Base-by-base conservation (phyloP, 2,797 vertebrate genomes). In the Perodicticus potto region DNA sequence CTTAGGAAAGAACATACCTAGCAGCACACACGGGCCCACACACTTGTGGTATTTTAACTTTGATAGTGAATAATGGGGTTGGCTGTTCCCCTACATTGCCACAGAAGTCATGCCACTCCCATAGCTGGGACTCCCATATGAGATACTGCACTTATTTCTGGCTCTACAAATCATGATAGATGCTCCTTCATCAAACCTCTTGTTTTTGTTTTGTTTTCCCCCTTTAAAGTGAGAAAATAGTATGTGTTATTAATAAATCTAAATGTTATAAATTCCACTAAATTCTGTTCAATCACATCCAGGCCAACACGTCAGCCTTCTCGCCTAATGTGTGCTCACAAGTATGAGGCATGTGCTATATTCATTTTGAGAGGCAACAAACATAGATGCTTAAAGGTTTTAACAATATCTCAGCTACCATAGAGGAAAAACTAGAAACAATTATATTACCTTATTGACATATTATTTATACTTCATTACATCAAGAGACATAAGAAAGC, bases 51-150 rank as follows among this genome's bases (percentile, higher is more conserved):
- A 40, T 45, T 76, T 78, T n/a, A 80, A 8, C 37, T 22, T 63
- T 40, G 43, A n/a, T 29, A 53, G 9, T 69, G 45, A 43, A 40
- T 10, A 49, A 22, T 17, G 37, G 11, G 3, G 29, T 34, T 86
- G 59, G n/a, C 8, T 43, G 57, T 69, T 77, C 6, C 49, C 65
- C 34, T 23, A 3, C 2, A 2, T 2, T 7, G 23, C 23, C 9
- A 57, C 2, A 0, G 40, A 78, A 80, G 8, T 0, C 4, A 7
- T 14, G 29, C 0, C 53, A 14, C 27, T 16, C 1, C 59, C 53
- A 14, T 5, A 43, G 37, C 7, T 25, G 40, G 14, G 8, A 8
- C 8, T 89, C 53, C 78, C 16, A 59, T 2, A 23, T 23, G 22
- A 65, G 37, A 53, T 1, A 37, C 0, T 12, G 1, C 27, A 59